phyloP scores from a whole-genome alignment of 2,113 vertebrate genomes.

The Heptranchias perlo region DNA sequence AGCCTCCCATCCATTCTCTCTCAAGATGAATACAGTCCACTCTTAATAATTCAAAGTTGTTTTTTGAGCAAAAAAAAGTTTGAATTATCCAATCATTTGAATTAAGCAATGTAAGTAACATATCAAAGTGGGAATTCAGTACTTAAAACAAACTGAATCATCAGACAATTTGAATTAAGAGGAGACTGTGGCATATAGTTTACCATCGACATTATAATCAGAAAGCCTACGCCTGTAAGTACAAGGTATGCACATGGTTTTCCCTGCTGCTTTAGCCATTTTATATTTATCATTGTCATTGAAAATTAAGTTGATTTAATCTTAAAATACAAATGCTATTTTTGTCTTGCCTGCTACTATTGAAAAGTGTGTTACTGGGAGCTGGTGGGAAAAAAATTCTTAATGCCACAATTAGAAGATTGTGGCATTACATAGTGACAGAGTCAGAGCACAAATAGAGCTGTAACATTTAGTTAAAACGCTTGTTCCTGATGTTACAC shows the following conservation, averaged over 20 bases:
- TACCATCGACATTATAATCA: background rate
- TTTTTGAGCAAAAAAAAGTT: background rate
- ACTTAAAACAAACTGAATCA: background rate
- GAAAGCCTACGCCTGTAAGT: background rate
- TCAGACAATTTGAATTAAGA: background rate
- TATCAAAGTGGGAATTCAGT: background rate
- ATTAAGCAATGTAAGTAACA: background rate
- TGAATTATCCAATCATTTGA: conserved; percentile 3
- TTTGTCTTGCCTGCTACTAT: background rate
- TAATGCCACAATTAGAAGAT: background rate
- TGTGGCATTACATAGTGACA: background rate
- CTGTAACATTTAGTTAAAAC: conserved; percentile 3
- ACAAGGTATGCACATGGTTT: background rate
- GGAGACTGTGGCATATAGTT: background rate
- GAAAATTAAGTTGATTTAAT: background rate
- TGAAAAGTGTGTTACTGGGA: background rate
- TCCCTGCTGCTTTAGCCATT: background rate
- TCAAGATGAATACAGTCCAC: background rate
- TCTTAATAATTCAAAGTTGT: background rate
- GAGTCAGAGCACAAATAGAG: background rate
- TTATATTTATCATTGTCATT: background rate
- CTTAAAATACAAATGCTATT: background rate
- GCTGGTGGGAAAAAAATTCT: background rate
- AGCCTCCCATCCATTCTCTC: background rate
- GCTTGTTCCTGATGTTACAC: background rate